Conservation (phyloP, 2,113 vertebrate species). For the Agelaius tricolor region DNA sequence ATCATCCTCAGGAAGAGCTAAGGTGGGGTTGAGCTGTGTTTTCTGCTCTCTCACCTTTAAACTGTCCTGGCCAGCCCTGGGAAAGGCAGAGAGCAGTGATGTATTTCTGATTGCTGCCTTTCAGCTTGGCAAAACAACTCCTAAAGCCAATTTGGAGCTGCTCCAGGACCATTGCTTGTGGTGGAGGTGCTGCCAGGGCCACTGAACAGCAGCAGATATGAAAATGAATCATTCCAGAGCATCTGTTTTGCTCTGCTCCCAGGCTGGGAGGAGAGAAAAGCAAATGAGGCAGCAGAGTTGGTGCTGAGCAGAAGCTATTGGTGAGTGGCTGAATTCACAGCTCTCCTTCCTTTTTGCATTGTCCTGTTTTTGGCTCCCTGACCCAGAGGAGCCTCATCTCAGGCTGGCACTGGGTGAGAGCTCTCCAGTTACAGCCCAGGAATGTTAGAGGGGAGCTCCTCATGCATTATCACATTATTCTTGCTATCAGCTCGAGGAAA, state of each 20-base stretch:
- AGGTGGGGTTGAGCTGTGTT: accelerated
- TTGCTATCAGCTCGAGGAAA: constrained; percentile 47
- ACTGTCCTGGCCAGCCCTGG: neutral
- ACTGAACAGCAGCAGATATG: neutral
- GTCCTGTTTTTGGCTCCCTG: neutral
- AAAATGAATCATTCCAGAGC: neutral
- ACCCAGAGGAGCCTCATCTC: neutral
- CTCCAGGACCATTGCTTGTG: neutral
- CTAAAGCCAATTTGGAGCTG: neutral
- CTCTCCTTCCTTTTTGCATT: accelerated
- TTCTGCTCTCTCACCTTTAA: neutral
- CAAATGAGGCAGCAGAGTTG: neutral
- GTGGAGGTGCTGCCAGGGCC: neutral
- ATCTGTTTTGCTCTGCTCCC: neutral
- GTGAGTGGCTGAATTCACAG: neutral
- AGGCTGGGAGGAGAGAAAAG: neutral
- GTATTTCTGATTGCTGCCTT: neutral
- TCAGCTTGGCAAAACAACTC: neutral
- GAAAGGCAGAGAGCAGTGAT: neutral
- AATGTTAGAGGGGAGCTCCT: neutral
- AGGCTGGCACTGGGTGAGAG: neutral
- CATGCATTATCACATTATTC: neutral
- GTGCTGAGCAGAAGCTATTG: neutral
- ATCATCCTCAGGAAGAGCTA: neutral
- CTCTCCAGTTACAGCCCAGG: neutral